Base-by-base conservation (phyloP, 2,797 vertebrate genomes). In the Malacoctenus gilli region DNA sequence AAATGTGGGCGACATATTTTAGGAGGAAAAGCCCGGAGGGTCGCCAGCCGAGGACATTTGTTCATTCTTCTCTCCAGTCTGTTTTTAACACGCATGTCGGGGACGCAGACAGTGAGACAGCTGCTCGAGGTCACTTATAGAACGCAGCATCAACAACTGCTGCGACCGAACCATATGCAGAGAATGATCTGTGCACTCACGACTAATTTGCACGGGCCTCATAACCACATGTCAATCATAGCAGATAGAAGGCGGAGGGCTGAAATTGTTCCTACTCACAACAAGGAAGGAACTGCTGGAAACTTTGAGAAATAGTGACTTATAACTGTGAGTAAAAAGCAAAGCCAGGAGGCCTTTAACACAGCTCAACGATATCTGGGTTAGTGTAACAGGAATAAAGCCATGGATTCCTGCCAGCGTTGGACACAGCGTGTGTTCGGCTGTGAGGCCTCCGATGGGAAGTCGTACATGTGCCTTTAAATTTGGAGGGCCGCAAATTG, bases 61-160 rank as follows among this genome's bases (percentile, higher is more conserved):
- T 53, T 71, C 65, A 47, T 59, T 77, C 57, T 59, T 25, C n/a
- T 55, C 38, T 50, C 7, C 13, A 58, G 74, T 79, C 72, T 43
- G 57, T 63, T 71, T 85, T 78, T 49, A 70, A 75, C 35, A 43
- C 61, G 47, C 51, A 16, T 38, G 65, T 61, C 46, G 41, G 23
- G n/a, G n/a, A n/a, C n/a, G n/a, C n/a, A n/a, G n/a, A 12, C 47
- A 57, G 67, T 51, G 46, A 22, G 44, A 68, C 84, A 86, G 79
- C 84, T 87, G 86, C 61, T 59, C 32, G 6, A 52, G 48, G 16
- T 64, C 42, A 77, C 68, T 83, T 78, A 68, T 61, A 81, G 68
- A 53, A 43, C 58, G 62, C 3, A 36, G 39, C 51, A 68, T 76
- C 11, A 50, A 56, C 66, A 65, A 72, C 62, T 75, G 73, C 40